phyloP scores from a whole-genome alignment of 1,140 invertebrate species.

The Patella vulgata region DNA sequence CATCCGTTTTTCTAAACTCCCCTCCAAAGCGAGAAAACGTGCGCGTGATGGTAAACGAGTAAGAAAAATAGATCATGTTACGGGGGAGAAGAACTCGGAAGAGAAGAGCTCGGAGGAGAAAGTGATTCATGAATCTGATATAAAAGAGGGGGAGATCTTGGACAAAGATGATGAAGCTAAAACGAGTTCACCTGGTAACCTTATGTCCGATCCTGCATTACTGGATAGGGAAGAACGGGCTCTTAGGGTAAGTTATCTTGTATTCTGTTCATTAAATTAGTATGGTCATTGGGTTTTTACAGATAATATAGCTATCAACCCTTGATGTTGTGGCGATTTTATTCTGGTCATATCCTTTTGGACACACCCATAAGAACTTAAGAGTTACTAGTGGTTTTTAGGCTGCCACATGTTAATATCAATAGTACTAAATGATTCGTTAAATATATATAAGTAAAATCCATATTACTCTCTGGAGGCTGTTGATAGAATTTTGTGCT shows the following conservation, averaged over 20 bases:
- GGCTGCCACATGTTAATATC: too few species aligned
- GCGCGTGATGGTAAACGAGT: too few species aligned
- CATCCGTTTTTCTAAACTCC: too few species aligned
- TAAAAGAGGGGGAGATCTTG: background rate
- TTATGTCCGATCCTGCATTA: conserved; percentile 7
- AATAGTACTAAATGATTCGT: too few species aligned
- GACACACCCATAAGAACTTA: too few species aligned
- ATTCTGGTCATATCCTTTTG: background rate
- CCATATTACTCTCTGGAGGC: too few species aligned
- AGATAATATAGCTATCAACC: background rate
- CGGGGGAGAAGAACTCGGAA: background rate
- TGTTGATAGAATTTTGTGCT: too few species aligned
- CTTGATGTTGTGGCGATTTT: background rate
- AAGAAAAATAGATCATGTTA: background rate
- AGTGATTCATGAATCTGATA: background rate
- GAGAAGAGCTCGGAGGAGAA: background rate
- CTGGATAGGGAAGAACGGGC: conserved; percentile 13
- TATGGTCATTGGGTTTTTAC: background rate
- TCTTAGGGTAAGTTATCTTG: conserved; percentile 15
- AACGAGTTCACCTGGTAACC: background rate
- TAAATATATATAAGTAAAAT: too few species aligned
- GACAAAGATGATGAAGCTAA: conserved; percentile 2
- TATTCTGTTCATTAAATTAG: too few species aligned
- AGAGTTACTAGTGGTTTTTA: too few species aligned
- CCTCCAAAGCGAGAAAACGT: too few species aligned